Evolutionary conservation across 2,888 invertebrate species (phyloP), one percentile per base, ranked within the genome.

Genomic region (Trissolcus brochymenae): DNA sequence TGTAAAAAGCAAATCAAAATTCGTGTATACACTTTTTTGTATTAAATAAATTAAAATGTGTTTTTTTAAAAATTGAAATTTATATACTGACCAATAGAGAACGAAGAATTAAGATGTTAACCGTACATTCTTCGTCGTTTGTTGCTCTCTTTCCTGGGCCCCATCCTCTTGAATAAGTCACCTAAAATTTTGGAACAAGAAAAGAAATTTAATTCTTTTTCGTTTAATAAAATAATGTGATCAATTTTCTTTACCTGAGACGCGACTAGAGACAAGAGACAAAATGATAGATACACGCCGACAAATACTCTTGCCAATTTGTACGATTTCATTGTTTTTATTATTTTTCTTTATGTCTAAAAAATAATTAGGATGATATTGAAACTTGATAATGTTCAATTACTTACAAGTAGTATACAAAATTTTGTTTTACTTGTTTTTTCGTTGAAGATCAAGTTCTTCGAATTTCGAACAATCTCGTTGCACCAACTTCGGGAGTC

Each of bases 121-220:
- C 53, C 41, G 56, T 49, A 53, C 76, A 80, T 29, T 25, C 73
- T 35, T 25, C 73, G 11, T 75, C 76, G 19, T 61, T 62, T 3
- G 55, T 61, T 1, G 57, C 74, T 29, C 81, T 74, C 51, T 81
- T 81, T 41, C 81, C 81, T 40, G 80, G 78, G 16, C 80, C 80
- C 81, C 81, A 81, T 43, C 79, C 80, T 65, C 71, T 79, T 7
- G 79, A 81, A 49, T 79, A 73, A 11, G 79, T 81, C 4, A 81
- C 68, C 81, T 81, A 19, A 17, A 41, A 62, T 62, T 51, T 17
- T 17, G 6, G 21, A 17, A 51, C 11, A 51, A 57, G 40, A 16
- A 54, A 29, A n/a, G 13, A 43, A 43, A 43, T 25, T 43, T 11
- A n/a, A 43, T 6, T 43, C 4, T 14, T n/a, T 19, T 19, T 19